A percentile compares a stretch with the other conserved stretches of the same genome.
Evolutionary conservation across 1,140 invertebrate species (phyloP).

Genomic region (Hesperophylax magnus): DNA sequence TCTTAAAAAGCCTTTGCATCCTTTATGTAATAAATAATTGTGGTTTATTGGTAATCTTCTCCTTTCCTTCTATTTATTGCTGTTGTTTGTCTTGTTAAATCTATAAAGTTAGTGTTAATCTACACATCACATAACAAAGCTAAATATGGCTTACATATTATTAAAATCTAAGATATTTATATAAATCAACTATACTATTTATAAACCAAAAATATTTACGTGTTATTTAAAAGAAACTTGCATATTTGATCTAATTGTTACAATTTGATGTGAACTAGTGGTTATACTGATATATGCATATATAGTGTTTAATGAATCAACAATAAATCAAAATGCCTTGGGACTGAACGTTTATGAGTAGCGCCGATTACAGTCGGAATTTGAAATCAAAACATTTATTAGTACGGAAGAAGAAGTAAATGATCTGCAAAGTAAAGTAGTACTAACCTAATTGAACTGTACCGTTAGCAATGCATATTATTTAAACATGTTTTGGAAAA

Average conservation of each 20-base stretch:
- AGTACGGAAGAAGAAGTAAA: too few relatives aligned
- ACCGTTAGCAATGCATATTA: too few relatives aligned
- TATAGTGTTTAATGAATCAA: conserved; percentile 23
- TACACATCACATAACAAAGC: conserved; percentile 3
- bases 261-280: conserved; percentile 31
- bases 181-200: conserved; percentile 9
- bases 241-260: conserved; percentile 33
- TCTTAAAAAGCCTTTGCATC: conserved; percentile 7
- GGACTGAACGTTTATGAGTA: conserved; percentile 16
- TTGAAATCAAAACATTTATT: conserved; percentile 3
- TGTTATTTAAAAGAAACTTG: conserved; percentile 40
- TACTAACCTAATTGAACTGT: too few relatives aligned
- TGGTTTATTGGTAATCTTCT: conserved; percentile 3
- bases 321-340: conserved; percentile 38
- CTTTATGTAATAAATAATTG: background rate
- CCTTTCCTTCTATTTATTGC: background rate
- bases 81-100: conserved; percentile 17
- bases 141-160: conserved; percentile 21
- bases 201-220: conserved; percentile 39
- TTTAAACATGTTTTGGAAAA: too few relatives aligned
- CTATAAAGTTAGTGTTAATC: background rate
- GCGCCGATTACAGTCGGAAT: background rate
- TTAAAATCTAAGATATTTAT: conserved; percentile 17
- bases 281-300: background rate
- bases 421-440: too few relatives aligned